Evolutionary conservation across 2,113 vertebrate species (phyloP).

Genomic region (Podocnemis expansa): DNA sequence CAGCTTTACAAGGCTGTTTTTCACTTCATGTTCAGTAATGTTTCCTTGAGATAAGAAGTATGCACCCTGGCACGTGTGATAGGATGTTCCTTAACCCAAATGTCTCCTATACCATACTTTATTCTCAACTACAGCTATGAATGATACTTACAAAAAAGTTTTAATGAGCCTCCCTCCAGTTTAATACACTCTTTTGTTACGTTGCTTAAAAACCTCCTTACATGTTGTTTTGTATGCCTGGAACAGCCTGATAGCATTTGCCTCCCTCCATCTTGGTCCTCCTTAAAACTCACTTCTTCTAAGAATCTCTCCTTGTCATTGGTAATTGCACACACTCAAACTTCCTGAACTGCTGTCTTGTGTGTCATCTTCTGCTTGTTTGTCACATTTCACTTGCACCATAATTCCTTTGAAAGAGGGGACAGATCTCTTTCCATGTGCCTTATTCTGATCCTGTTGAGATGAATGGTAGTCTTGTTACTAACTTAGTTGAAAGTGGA

Average conservation of each 20-base stretch:
- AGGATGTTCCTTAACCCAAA: slow-evolving; percentile 6
- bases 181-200: not conserved
- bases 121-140: not conserved
- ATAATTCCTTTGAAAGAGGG: not conserved
- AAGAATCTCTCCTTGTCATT: not conserved
- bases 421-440: not conserved
- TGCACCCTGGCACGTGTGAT: slow-evolving; percentile 11
- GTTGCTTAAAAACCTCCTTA: not conserved
- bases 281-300: not conserved
- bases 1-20: not conserved
- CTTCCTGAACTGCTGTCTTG: not conserved
- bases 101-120: not conserved
- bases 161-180: not conserved
- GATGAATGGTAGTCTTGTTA: not conserved
- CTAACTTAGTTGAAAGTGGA: not conserved
- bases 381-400: not conserved
- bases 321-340: not conserved
- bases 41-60: slow-evolving; percentile 60
- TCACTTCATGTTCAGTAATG: slow-evolving; percentile 65
- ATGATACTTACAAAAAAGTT: not conserved
- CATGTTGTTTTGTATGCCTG: not conserved
- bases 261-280: not conserved
- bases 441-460: not conserved
- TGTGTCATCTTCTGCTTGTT: not conserved
- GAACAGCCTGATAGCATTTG: not conserved